Percentiles rank a stretch among this genome's conserved stretches.
Conservation (phyloP, 2,888 invertebrate species). For the Eupithecia exiguata region DNA sequence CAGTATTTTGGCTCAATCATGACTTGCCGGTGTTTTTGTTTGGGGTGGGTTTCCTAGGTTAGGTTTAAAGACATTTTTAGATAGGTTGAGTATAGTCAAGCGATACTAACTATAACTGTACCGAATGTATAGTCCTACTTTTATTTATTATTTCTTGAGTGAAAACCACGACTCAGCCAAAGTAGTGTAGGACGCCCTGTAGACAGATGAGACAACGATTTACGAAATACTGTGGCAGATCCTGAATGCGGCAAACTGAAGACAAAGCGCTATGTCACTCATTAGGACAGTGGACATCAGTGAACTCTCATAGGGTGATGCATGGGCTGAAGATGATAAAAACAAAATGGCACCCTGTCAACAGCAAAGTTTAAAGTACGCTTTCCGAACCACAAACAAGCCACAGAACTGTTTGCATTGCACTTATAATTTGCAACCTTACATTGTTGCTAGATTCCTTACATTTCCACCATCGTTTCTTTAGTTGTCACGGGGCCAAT, state of each 20-base stretch:
- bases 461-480: not conserved
- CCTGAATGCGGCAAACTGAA: not conserved
- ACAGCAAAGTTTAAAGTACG: not conserved
- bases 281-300: not conserved
- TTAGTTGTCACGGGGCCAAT: not conserved
- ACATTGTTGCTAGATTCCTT: conserved; percentile 1
- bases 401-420: conserved; percentile 9
- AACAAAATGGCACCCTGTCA: not conserved
- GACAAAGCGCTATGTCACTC: not conserved
- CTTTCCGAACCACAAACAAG: conserved; percentile 7
- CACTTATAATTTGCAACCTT: conserved; percentile 1
- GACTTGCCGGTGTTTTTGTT: not conserved
- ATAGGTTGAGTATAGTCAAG: not conserved
- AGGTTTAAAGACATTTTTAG: not conserved
- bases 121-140: no score
- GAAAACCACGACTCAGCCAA: not conserved
- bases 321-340: not conserved
- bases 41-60: not conserved
- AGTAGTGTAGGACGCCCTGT: not conserved
- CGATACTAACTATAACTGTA: no score
- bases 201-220: not conserved
- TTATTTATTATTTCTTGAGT: not conserved
- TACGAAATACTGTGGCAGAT: not conserved
- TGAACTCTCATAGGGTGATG: not conserved
- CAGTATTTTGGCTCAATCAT: not conserved